Base-by-base conservation (phyloP, 2,797 vertebrate genomes). In the Acropternis orthonyx region DNA sequence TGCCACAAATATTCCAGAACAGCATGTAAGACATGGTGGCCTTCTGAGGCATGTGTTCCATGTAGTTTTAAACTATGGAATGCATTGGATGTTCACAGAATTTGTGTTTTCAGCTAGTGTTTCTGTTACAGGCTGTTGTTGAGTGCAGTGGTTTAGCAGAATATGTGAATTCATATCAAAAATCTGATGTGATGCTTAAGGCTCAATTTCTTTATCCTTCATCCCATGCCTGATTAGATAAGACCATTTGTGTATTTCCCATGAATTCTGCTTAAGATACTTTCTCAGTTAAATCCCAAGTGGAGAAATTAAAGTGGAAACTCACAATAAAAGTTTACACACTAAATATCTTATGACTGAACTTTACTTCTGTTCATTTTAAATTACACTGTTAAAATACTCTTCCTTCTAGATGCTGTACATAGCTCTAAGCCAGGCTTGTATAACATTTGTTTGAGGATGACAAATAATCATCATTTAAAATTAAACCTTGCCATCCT, bases 141-240 rank as follows among this genome's bases (percentile, higher is more conserved):
- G 43, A 67, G 59, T 46, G 37, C 21, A 12, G 20, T 67, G 32
- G 6, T 77, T 89, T 74, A n/a, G 48, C 39, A 55, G 78, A 85
- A 63, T 69, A 55, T 4, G 5, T 80, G 41, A 43, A 67, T 83
- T 83, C 23, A 61, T 77, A 49, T 9, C 8, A 36, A 67, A 20
- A 54, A 52, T 67, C 56, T 59, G 36, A 17, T 61, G n/a, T 81
- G 62, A 44, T 41, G n/a, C 56, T 78, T 89, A 75, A 65, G 54
- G 58, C 68, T 89, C 43, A 23, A 6, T 86, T 93, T 92, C 67
- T 91, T 95, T 86, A 46, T 88, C n/a, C 27, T 91, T 83, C 43
- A 36, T 58, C 58, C 75, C 21, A n/a, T 37, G 21, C 12, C 22
- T 54, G 56, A 69, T 93, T 72, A 84, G 36, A 24, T 79, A 83